Conservation (phyloP, 2,888 invertebrate species). For the Cheilosia urbana region DNA sequence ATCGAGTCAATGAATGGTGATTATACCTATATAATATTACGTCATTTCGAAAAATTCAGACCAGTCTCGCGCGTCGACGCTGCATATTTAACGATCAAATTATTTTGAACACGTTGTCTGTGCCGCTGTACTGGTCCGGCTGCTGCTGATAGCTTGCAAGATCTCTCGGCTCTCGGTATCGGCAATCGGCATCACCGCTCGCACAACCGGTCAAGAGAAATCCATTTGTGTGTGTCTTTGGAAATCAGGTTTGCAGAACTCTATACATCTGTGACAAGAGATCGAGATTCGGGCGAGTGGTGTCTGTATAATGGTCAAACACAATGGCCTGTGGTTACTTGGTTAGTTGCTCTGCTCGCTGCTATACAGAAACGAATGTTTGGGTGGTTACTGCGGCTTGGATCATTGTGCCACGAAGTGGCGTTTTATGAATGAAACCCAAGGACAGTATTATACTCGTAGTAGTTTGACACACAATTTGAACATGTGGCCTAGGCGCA, state of each 20-base stretch:
- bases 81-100: conserved; percentile 23
- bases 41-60: conserved; percentile 49
- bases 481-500: conserved; percentile 46
- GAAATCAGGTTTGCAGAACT: conserved; percentile 60
- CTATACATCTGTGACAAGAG: neutral
- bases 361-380: neutral
- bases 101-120: conserved; percentile 51
- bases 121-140: neutral
- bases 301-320: conserved; percentile 12
- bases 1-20: conserved; percentile 71
- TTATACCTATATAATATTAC: conserved; percentile 64
- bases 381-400: conserved; percentile 28
- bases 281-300: neutral
- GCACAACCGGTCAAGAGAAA: conserved; percentile 59
- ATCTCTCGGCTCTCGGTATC: conserved; percentile 11
- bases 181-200: conserved; percentile 6
- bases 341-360: conserved; percentile 9
- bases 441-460: conserved; percentile 48
- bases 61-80: conserved; percentile 21
- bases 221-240: conserved; percentile 45
- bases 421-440: conserved; percentile 72
- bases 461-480: conserved; percentile 63
- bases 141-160: neutral
- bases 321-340: conserved; percentile 24
- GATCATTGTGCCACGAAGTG: conserved; percentile 52